phyloP scores from a whole-genome alignment of 2,888 invertebrate genomes.

The Ryuthela nishihirai region DNA sequence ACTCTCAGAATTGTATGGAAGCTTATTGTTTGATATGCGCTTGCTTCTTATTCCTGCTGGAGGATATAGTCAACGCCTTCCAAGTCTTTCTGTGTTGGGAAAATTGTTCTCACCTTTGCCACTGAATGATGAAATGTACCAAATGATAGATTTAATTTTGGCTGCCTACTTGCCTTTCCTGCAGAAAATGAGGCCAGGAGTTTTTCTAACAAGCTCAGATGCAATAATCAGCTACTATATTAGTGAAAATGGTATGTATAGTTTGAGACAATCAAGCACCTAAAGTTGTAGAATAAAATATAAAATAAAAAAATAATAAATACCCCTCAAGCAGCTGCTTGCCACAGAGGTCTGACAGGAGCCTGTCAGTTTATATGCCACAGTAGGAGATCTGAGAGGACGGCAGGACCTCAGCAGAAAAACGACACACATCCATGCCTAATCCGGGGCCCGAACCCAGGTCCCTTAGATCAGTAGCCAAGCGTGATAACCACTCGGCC shows the following conservation, averaged over 20 bases:
- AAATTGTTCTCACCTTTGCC: constrained; percentile 54
- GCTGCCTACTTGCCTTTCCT: constrained; percentile 53
- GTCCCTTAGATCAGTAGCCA: too few relatives aligned
- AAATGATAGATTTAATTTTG: constrained; percentile 54
- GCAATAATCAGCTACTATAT: constrained; percentile 50
- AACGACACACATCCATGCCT: too few relatives aligned
- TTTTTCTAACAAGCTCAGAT: constrained; percentile 53
- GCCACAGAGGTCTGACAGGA: too few relatives aligned
- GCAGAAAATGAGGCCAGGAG: constrained; percentile 50
- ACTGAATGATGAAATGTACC: constrained; percentile 41
- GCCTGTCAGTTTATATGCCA: too few relatives aligned
- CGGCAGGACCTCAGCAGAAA: too few relatives aligned
- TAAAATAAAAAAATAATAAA: too few relatives aligned
- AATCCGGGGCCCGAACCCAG: too few relatives aligned
- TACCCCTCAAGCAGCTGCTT: too few relatives aligned
- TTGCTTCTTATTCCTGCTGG: constrained; percentile 54
- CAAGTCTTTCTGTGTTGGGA: constrained; percentile 52
- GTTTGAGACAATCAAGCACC: too few relatives aligned
- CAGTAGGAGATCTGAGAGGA: too few relatives aligned
- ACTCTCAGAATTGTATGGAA: constrained; percentile 46
- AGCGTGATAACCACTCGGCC: too few relatives aligned
- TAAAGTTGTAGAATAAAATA: too few relatives aligned
- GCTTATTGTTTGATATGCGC: constrained; percentile 44
- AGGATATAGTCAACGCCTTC: constrained; percentile 54
- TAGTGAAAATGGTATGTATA: constrained; percentile 16